Conservation (phyloP, 2,113 vertebrate genomes). For the Xerus inauris region DNA sequence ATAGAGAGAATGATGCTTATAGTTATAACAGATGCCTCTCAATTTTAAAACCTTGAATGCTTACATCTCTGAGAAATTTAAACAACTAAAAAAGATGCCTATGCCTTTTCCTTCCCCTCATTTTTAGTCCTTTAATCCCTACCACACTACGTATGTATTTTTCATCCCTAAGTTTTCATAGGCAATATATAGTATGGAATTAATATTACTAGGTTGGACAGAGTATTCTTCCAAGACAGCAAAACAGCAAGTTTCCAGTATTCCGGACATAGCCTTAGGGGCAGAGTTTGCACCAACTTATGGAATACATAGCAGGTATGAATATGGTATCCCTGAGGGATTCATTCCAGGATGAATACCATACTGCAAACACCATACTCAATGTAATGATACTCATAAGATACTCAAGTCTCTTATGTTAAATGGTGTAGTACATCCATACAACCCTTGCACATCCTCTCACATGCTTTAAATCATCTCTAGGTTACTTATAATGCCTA, state of each 20-base stretch:
- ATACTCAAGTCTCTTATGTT: not conserved
- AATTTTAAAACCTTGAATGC: conserved; percentile 4
- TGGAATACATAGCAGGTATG: not conserved
- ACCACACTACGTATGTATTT: not conserved
- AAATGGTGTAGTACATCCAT: not conserved
- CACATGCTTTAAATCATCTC: not conserved
- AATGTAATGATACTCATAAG: too few relatives aligned
- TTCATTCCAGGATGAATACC: too few relatives aligned
- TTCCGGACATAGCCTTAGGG: not conserved
- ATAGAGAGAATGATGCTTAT: conserved; percentile 3
- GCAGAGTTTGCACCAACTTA: not conserved
- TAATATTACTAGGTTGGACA: not conserved
- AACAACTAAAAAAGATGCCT: not conserved
- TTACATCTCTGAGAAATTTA: conserved; percentile 1
- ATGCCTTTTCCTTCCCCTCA: not conserved
- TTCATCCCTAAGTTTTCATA: not conserved
- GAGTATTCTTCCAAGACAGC: not conserved
- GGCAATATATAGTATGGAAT: not conserved
- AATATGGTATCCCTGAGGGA: not conserved
- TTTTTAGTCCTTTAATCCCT: not conserved
- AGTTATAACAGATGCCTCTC: conserved; percentile 57
- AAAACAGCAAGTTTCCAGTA: not conserved
- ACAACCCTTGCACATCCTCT: not conserved
- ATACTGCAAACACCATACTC: not conserved
- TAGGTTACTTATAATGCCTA: not conserved